Conservation (phyloP, 2,888 invertebrate species). For the Chesias legatella region DNA sequence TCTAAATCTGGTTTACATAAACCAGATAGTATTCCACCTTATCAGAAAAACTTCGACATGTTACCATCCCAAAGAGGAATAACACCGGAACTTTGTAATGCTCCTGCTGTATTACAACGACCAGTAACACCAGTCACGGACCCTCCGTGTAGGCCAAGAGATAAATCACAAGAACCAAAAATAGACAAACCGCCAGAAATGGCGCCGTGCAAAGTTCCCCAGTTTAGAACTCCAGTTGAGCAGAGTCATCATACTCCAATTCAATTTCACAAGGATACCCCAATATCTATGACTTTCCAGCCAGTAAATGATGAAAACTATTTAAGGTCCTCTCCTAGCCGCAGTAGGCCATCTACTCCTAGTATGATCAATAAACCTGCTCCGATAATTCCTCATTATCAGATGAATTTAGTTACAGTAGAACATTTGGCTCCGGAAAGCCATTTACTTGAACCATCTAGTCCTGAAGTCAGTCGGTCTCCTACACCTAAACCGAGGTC, state of each 20-base stretch:
- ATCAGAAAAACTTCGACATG: conserved; percentile 83
- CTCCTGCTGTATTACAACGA: conserved; percentile 62
- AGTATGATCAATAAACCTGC: conserved; percentile 87
- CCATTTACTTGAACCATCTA: conserved; percentile 81
- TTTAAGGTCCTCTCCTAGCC: conserved; percentile 75
- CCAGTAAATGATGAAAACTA: conserved; percentile 81
- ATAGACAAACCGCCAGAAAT: conserved; percentile 28
- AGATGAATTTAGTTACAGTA: conserved; percentile 87
- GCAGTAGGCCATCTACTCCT: conserved; percentile 83
- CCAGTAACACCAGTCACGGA: conserved; percentile 67
- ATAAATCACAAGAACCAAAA: conserved; percentile 53
- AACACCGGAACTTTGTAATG: conserved; percentile 76
- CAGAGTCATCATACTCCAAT: conserved; percentile 36
- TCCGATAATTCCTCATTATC: conserved; percentile 88
- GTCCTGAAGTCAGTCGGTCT: conserved; percentile 81
- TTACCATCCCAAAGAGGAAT: conserved; percentile 80
- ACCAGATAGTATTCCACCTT: conserved; percentile 82
- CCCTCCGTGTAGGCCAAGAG: conserved; percentile 55
- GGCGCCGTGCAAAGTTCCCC: conserved; percentile 35
- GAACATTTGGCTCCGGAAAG: conserved; percentile 81
- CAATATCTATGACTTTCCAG: conserved; percentile 83
- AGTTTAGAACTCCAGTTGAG: conserved; percentile 38
- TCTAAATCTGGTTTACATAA: conserved; percentile 80
- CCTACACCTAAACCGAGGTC: conserved; percentile 83
- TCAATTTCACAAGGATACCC: conserved; percentile 72